Base-by-base conservation (phyloP, 2,888 invertebrate species). In the Dasypolia templi region DNA sequence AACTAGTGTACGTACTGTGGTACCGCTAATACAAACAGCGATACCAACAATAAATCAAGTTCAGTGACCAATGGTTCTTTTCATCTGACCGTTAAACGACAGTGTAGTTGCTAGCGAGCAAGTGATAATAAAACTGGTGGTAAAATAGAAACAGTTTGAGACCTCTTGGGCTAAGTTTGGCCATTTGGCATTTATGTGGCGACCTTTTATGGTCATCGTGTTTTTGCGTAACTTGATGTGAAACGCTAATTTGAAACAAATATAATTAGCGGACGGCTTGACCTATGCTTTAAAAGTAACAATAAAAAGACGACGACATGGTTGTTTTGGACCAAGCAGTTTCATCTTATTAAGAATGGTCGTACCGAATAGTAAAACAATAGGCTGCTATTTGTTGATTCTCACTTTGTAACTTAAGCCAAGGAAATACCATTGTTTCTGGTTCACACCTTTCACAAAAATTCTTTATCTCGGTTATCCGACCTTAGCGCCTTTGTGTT, bases 131-230 rank as follows among this genome's bases (percentile, higher is more conserved):
- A 88, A 90, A 70, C 56, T 56, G 44, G 67, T 56, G 71, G 79
- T 83, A 68, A 81, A 70, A 68, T 66, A 63, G 72, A 63, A 73
- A 68, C 59, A 56, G 72, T 82, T 75, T 63, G 68, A 80, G 55
- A 79, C 63, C 72, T 51, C 79, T 74, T 78, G 75, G 75, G 77
- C 88, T 87, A 88, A 87, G 90, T 91, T 90, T 89, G 89, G 87
- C 89, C 86, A 89, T 91, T 92, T 89, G 91, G 87, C 88, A 92
- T 90, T 90, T 89, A 86, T 75, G 84, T 86, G 87, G 88, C 87
- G 90, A 90, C 93, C 92, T 91, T 93, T 91, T 90, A 91, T 90
- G 91, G 92, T 65, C 89, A 87, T 89, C 88, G 84, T 75, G 87
- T 88, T 90, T 91, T 92, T 92, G 92, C 90, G 91, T 92, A 92